These are phyloP conservation scores for Platyrinchus mystaceus DNA, from an alignment of 2,797 vertebrate species.

Conservation along the genomic window DNA sequence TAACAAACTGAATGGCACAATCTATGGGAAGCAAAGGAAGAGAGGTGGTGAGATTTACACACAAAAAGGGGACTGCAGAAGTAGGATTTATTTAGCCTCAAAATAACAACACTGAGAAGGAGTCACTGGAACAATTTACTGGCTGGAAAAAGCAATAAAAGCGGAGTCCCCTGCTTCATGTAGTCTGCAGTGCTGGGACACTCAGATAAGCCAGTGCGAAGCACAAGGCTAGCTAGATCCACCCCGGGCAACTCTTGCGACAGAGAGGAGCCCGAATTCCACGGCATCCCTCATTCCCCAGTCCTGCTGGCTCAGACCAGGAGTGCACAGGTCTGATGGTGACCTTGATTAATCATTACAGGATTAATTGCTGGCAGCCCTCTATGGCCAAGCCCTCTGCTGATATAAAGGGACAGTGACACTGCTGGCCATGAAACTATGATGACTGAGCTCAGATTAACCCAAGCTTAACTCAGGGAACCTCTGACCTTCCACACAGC, in stretches of 20 bases:
- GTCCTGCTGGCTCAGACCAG: not conserved
- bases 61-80: not conserved
- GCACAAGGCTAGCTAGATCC: not conserved
- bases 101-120: not conserved
- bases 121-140: not conserved
- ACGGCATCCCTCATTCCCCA: not conserved
- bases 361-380: not conserved
- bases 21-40: not conserved
- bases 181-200: not conserved
- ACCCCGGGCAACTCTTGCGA: not conserved
- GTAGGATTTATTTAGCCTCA: slow-evolving; percentile 4
- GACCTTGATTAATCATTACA: slow-evolving; percentile 27
- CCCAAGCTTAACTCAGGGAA: not conserved
- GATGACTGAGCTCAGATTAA: not conserved
- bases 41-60: not conserved
- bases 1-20: not conserved
- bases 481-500: not conserved
- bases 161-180: rapidly evolving
- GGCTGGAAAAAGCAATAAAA: slow-evolving; percentile 3
- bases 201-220: not conserved
- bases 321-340: not conserved
- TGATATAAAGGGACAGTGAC: not conserved
- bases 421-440: not conserved
- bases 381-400: not conserved
- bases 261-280: not conserved